These are phyloP conservation scores for Cardiocondyla obscurior DNA, from an alignment of 1,140 invertebrate species.

Conservation along the genomic window DNA sequence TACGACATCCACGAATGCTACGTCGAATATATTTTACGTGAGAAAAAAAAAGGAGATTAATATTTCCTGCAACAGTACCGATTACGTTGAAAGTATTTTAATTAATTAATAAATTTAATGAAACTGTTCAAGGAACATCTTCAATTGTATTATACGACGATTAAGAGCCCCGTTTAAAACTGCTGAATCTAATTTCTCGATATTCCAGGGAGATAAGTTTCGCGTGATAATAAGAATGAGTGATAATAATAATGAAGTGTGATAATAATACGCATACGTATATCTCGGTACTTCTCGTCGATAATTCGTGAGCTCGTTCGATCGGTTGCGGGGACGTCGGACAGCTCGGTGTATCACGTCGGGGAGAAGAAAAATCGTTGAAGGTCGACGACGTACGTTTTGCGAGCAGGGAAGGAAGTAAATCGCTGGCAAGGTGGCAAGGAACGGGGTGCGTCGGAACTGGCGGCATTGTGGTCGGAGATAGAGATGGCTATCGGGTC, in stretches of 20 bases:
- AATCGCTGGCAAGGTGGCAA: constrained; percentile 57
- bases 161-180: background rate
- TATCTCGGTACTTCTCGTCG: background rate
- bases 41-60: background rate
- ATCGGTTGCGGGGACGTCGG: background rate
- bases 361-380: constrained; percentile 53
- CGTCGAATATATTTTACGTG: background rate
- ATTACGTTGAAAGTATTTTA: background rate
- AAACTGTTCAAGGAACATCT: background rate
- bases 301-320: constrained; percentile 2
- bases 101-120: background rate
- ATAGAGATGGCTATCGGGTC: constrained; percentile 81
- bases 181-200: background rate
- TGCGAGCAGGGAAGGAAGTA: constrained; percentile 26
- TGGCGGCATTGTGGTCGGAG: constrained; percentile 79
- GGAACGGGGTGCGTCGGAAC: constrained; percentile 70
- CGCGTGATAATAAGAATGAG: too few relatives aligned
- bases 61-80: background rate
- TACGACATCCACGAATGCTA: background rate
- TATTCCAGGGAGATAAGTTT: background rate
- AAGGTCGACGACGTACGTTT: constrained; percentile 57
- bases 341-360: constrained; percentile 32
- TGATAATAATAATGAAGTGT: too few relatives aligned
- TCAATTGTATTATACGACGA: background rate
- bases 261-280: too few relatives aligned